Evolutionary conservation across 2,113 vertebrate genomes (phyloP).

Genomic region (Gymnobelideus leadbeateri): DNA sequence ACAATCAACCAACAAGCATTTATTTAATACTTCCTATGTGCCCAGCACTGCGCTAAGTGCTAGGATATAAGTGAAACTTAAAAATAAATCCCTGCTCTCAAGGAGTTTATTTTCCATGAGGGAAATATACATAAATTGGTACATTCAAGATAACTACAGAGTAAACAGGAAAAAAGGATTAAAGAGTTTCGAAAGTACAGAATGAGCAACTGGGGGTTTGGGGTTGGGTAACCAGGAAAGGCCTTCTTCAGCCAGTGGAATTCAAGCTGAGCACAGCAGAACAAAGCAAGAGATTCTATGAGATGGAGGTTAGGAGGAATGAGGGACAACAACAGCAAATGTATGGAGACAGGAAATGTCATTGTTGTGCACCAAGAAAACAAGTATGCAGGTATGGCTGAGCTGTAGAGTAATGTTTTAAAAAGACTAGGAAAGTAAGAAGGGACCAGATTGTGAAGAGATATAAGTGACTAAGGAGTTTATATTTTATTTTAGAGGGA

Average conservation of each 20-base stretch:
- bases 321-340: not conserved
- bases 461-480: not conserved
- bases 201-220: not conserved
- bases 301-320: not conserved
- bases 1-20: not conserved
- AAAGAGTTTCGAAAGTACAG: not conserved
- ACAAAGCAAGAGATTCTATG: not conserved
- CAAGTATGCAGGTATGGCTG: not conserved
- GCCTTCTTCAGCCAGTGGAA: not conserved
- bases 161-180: not conserved
- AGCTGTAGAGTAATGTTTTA: not conserved
- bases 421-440: not conserved
- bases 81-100: not conserved
- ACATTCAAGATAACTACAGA: not conserved
- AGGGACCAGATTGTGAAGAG: not conserved
- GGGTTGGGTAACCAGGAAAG: not conserved
- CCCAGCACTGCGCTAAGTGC: not conserved
- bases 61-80: not conserved
- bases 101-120: not conserved
- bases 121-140: not conserved
- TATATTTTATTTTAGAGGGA: not conserved
- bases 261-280: not conserved
- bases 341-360: not conserved
- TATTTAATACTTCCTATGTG: not conserved
- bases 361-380: not conserved